Conservation (phyloP, 2,888 invertebrate species). For the Meghimatium bilineatum region DNA sequence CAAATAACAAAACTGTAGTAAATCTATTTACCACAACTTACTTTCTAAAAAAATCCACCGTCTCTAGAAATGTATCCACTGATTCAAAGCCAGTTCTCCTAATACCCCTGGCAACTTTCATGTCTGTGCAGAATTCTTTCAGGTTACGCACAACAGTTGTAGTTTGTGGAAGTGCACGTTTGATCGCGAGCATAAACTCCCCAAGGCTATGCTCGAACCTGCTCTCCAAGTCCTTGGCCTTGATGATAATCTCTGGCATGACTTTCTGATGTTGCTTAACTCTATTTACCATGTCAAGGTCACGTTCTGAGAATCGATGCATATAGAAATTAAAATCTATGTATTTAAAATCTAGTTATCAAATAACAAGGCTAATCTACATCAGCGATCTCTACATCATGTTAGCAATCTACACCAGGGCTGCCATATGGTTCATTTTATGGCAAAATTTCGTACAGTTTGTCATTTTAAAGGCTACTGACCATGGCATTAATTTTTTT, state of each 20-base stretch:
- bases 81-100: constrained; percentile 54
- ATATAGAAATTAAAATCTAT: neutral
- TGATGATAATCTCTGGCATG: constrained; percentile 55
- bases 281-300: constrained; percentile 58
- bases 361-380: too few species aligned
- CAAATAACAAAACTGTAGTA: too few species aligned
- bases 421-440: too few species aligned
- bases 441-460: too few species aligned
- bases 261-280: constrained; percentile 57
- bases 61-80: constrained; percentile 57
- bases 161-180: constrained; percentile 59
- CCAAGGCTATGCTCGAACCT: constrained; percentile 63
- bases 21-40: too few species aligned
- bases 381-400: too few species aligned
- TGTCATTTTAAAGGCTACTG: too few species aligned
- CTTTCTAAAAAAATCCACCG: constrained; percentile 53
- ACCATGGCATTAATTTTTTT: too few species aligned
- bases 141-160: constrained; percentile 55
- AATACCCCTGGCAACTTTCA: constrained; percentile 57
- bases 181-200: constrained; percentile 63
- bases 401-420: too few species aligned
- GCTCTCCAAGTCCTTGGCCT: constrained; percentile 63
- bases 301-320: constrained; percentile 52
- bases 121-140: constrained; percentile 60
- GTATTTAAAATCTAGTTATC: too few species aligned